Conservation (phyloP, 2,113 vertebrate genomes). For the Noctilio leporinus region DNA sequence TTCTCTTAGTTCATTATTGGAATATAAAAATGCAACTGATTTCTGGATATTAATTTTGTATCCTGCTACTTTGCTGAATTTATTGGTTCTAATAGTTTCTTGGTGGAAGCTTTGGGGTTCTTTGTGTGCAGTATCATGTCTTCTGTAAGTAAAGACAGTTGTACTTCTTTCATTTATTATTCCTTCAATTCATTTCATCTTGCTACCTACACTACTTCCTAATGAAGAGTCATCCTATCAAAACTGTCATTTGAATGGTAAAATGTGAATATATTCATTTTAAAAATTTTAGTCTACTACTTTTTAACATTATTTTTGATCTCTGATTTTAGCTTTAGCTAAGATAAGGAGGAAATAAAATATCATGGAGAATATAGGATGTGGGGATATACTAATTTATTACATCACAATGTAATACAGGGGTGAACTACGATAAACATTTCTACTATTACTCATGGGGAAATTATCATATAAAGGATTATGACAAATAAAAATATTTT, state of each 20-base stretch:
- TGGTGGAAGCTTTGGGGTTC: no score
- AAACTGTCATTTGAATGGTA: neutral
- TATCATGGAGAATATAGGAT: neutral
- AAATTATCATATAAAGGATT: neutral
- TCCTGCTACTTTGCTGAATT: no score
- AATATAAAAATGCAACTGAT: no score
- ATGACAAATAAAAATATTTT: neutral
- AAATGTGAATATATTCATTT: neutral
- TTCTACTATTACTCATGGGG: neutral
- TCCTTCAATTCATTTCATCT: slow-evolving; percentile 16
- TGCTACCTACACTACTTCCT: neutral
- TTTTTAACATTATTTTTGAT: neutral
- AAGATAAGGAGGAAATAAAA: neutral
- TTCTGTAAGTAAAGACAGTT: no score
- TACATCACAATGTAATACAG: neutral
- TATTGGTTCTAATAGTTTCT: no score
- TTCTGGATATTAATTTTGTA: no score
- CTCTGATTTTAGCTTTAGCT: neutral
- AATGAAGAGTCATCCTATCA: neutral
- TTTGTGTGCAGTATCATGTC: no score
- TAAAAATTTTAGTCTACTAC: neutral
- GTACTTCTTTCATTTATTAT: neutral
- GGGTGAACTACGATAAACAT: neutral
- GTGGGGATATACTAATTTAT: neutral
- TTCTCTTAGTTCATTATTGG: no score